Evolutionary conservation across 1,140 invertebrate genomes (phyloP), one percentile per base, ranked within the genome.

Genomic region (Drosophila obscura): DNA sequence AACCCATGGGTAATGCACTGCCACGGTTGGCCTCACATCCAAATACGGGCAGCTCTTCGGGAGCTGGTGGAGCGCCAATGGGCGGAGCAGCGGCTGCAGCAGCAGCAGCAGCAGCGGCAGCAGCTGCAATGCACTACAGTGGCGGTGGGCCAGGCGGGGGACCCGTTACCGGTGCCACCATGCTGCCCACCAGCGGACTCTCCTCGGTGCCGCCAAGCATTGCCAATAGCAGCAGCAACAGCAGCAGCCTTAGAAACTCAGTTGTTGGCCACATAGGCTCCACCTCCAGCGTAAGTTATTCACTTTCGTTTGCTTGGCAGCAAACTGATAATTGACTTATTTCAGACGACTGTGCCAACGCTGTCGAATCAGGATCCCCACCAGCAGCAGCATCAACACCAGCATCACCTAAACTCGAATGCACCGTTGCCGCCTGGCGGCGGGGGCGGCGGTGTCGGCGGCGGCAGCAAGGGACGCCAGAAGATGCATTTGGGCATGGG

Each of bases 1-100:
- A 81, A 64, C 68, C 72, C 41, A 56, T 88, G 48, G 77, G 80
- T 31, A 95, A 94, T 90, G 95, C 95, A 58, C 92, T 96, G 92
- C 95, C 95, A 52, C 94, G 95, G 31, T 93, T 96, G 83, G 93
- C 94, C 77, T 95, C 94, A 44, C 93, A 94, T 81, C 93, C 94
- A 13, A 91, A 88, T 69, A 39, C 35, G 4, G 61, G 77, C 24
- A 91, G 72, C 59, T 68, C 64, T 11, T 49, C 64, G 2, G 52
- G 68, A 24, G 49, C 63, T 68, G 63, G 81, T 31, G 46, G 45
- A 39, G 57, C 61, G 15, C 9, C 35, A 35, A 35, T 64, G 13
- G 55, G 44, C n/a, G 53, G 44, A 9, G 50, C 58, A 50, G 19
- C 19, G 3, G 2, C 22, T 4, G 22, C 22, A 24, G 60, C 68